Evolutionary conservation across 2,113 vertebrate genomes (phyloP), one percentile per base, ranked within the genome.

Genomic region (Chrysochloris asiatica): DNA sequence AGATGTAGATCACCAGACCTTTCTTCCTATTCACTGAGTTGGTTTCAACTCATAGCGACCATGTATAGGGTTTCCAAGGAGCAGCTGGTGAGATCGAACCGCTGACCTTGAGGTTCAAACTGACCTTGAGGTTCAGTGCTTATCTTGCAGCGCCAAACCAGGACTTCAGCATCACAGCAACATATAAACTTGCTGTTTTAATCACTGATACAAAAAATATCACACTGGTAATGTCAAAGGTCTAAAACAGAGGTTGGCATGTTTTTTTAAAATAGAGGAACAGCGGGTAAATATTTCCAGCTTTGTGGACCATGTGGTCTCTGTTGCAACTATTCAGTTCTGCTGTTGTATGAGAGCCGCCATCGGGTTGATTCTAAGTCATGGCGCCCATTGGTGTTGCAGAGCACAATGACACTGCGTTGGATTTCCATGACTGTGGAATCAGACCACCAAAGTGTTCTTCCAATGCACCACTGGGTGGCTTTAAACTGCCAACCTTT

Each of bases 221-320:
- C n/a, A n/a, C n/a, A n/a, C n/a, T n/a, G n/a, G n/a, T n/a, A n/a
- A n/a, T n/a, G n/a, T n/a, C n/a, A n/a, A n/a, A n/a, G n/a, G 13
- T 77, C 54, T 54, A 52, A 63, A 82, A 48, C 38, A 82, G 36
- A 54, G 50, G 36, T 30, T 12, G 26, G 63, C 41, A 22, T 36
- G 36, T 61, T 63, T 76, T 52, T 67, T 56, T 22, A 8, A 19
- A n/a, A 43, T 72, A 59, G 86, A 47, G n/a, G n/a, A n/a, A n/a
- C n/a, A n/a, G n/a, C n/a, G 85, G 59, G 82, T 33, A 83, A 84
- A 36, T 92, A 90, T 71, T 88, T 84, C 69, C 77, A 75, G 83
- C 63, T 56, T 69, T 43, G 48, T 26, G n/a, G 52, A 14, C 54
- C 75, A 75, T 17, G 24, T 26, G 85, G 79, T 88, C 73, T 93